Conservation (phyloP, 2,888 invertebrate genomes). For the Tachina grossa region DNA sequence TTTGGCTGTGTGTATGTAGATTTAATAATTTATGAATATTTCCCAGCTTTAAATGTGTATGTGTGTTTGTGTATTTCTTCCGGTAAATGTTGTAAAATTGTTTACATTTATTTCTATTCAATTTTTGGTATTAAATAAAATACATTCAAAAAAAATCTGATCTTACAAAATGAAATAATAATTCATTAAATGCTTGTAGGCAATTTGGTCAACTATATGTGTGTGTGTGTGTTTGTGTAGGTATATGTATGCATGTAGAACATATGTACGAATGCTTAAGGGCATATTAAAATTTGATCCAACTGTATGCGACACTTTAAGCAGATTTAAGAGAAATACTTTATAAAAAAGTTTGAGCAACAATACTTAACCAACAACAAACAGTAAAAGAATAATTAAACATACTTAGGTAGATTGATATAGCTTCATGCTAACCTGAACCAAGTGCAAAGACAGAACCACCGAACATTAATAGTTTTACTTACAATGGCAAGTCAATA, state of each 20-base stretch:
- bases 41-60: neutral
- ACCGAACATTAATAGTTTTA: no score
- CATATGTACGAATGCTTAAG: neutral
- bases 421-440: no score
- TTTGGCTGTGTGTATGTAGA: neutral
- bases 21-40: slow-evolving; percentile 24
- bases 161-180: slow-evolving; percentile 34
- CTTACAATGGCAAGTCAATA: no score
- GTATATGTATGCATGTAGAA: neutral
- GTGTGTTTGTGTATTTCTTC: slow-evolving; percentile 8
- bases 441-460: no score
- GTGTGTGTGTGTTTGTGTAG: neutral
- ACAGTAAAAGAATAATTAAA: neutral
- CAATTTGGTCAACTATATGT: neutral
- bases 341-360: neutral
- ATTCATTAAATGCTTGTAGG: slow-evolving; percentile 16
- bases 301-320: slow-evolving; percentile 22
- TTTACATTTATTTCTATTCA: slow-evolving; percentile 39
- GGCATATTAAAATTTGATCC: slow-evolving; percentile 13
- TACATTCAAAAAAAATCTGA: slow-evolving; percentile 41
- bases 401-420: neutral
- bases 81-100: slow-evolving; percentile 49
- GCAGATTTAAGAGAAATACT: neutral
- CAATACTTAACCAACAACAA: neutral
- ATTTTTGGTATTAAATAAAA: slow-evolving; percentile 48